A percentile compares a stretch with the other conserved stretches of the same genome.
Evolutionary conservation across 2,888 invertebrate species (phyloP).

Genomic region (Aspidapion aeneum): DNA sequence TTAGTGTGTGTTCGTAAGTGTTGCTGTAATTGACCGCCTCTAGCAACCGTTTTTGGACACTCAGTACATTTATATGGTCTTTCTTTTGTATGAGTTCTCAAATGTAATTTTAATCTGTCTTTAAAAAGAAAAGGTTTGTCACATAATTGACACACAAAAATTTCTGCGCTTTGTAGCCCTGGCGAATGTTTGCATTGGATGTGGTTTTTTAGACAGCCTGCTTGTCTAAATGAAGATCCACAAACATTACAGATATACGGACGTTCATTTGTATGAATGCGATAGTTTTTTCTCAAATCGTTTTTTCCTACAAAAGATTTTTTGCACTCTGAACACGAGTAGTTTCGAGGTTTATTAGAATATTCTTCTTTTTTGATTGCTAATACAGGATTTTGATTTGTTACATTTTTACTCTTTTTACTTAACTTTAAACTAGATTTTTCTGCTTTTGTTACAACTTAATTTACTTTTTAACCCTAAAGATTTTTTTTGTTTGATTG

Average conservation of each 20-base stretch:
- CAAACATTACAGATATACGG: slow-evolving; percentile 63
- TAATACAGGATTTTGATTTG: no score
- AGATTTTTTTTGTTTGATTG: no score
- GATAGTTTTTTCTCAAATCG: slow-evolving; percentile 64
- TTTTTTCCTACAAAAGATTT: slow-evolving; percentile 62
- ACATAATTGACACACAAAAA: slow-evolving; percentile 71
- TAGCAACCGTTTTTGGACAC: slow-evolving; percentile 64
- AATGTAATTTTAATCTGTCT: slow-evolving; percentile 69
- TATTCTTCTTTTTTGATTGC: no score
- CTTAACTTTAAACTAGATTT: no score
- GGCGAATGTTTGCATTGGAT: slow-evolving; percentile 54
- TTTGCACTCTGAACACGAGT: slow-evolving; percentile 60
- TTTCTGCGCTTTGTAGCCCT: slow-evolving; percentile 43
- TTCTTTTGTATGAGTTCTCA: slow-evolving; percentile 68
- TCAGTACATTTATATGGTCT: slow-evolving; percentile 62
- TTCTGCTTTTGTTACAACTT: no score
- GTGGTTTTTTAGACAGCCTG: slow-evolving; percentile 63
- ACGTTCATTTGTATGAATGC: slow-evolving; percentile 61
- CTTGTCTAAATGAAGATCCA: slow-evolving; percentile 60
- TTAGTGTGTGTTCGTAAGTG: slow-evolving; percentile 74
- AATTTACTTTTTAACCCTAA: no score
- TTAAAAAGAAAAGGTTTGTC: slow-evolving; percentile 72
- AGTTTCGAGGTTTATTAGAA: slow-evolving; percentile 45
- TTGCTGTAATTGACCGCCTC: slow-evolving; percentile 71
- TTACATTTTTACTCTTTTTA: no score